These are phyloP conservation scores for Tiaroga cobitis DNA, from an alignment of 2,797 vertebrate genomes.

Conservation along the genomic window DNA sequence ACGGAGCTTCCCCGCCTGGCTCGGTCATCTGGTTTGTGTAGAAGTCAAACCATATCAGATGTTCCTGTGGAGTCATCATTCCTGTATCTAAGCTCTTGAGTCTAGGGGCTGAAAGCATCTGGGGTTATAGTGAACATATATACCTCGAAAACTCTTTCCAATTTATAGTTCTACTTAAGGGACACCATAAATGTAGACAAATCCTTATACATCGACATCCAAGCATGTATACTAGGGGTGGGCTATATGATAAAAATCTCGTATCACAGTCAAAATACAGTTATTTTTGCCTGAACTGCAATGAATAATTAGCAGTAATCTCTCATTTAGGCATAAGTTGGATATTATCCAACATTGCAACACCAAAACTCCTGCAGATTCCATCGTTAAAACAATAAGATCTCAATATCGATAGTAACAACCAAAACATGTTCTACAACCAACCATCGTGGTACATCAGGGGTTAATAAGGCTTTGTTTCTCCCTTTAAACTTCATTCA, in stretches of 20 bases:
- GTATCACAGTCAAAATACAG: not conserved
- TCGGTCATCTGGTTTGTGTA: conserved; percentile 53
- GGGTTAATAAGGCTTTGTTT: conserved; percentile 30
- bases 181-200: conserved; percentile 17
- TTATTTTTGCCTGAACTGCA: not conserved
- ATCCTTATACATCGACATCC: not conserved
- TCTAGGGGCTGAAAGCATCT: conserved; percentile 21
- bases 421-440: not conserved
- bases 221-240: not conserved
- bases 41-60: conserved; percentile 37
- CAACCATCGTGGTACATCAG: not conserved
- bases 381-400: not conserved
- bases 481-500: conserved; percentile 42
- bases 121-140: not conserved
- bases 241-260: not conserved
- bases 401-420: not conserved
- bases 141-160: not conserved
- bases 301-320: not conserved
- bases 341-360: not conserved
- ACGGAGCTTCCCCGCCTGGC: conserved; percentile 2
- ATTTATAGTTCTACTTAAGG: conserved; percentile 18
- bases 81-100: conserved; percentile 4
- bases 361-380: not conserved
- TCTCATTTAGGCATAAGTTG: not conserved
- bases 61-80: conserved; percentile 21